Conservation (phyloP, 2,113 vertebrate genomes). For the Corythoichthys intestinalis region DNA sequence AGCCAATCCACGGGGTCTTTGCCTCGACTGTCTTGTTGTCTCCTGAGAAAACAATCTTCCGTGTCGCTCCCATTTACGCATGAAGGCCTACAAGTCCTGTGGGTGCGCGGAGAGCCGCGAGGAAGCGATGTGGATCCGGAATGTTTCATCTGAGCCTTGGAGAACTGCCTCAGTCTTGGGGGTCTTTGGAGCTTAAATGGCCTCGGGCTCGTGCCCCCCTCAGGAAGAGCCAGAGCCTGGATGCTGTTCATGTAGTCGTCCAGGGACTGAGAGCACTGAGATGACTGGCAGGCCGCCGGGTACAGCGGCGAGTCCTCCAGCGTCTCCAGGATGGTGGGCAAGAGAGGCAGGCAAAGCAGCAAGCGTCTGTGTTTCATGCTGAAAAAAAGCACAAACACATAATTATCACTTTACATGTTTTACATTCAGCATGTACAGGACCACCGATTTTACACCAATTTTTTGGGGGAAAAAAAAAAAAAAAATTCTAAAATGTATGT, state of each 20-base stretch:
- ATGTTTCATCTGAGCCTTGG: conserved; percentile 64
- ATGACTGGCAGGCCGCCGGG: conserved; percentile 33
- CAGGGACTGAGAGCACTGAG: conserved; percentile 53
- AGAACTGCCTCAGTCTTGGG: conserved; percentile 54
- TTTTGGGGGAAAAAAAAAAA: too few species aligned
- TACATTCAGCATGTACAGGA: background rate
- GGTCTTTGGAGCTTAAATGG: conserved; percentile 59
- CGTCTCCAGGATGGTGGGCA: conserved; percentile 74
- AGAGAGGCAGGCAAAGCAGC: conserved; percentile 53
- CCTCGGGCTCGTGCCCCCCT: conserved; percentile 42
- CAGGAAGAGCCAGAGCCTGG: conserved; percentile 67
- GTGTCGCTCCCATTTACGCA: conserved; percentile 26
- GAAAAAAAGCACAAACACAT: conserved; percentile 4
- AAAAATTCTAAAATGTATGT: too few species aligned
- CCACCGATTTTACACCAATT: background rate
- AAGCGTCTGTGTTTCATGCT: conserved; percentile 70
- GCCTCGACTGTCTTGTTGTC: conserved; percentile 48
- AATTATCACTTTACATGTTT: background rate
- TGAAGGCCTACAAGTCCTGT: conserved; percentile 49
- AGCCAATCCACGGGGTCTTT: conserved; percentile 77
- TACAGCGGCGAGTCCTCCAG: conserved; percentile 63
- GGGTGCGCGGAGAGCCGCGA: conserved; percentile 41
- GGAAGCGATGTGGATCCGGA: conserved; percentile 42
- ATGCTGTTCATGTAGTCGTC: conserved; percentile 75
- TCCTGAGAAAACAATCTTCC: conserved; percentile 58